A percentile compares a stretch with the other conserved stretches of the same genome.
These are phyloP conservation scores for Crotalus viridis DNA, from an alignment of 2,113 vertebrate species.

Conservation along the genomic window DNA sequence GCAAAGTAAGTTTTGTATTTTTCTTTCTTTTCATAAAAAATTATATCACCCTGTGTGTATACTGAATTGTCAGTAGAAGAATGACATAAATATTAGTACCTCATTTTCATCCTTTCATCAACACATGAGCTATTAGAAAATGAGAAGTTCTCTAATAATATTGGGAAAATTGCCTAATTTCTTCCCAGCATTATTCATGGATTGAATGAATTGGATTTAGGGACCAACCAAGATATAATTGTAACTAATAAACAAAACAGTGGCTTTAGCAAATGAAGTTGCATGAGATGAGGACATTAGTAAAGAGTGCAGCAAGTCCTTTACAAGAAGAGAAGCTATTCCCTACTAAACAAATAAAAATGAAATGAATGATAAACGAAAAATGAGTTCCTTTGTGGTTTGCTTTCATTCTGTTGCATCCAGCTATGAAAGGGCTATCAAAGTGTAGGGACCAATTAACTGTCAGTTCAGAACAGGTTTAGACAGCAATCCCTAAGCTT, in stretches of 20 bases:
- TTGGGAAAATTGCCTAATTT: neutral
- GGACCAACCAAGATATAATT: slow-evolving; percentile 5
- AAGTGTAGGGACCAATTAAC: slow-evolving; percentile 48
- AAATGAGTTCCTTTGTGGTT: slow-evolving; percentile 39
- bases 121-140: neutral
- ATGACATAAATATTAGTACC: neutral
- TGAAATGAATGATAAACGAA: slow-evolving; percentile 38
- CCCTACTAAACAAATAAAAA: slow-evolving; percentile 43
- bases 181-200: neutral
- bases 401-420: slow-evolving; percentile 44
- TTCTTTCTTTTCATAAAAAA: neutral
- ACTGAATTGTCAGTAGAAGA: neutral
- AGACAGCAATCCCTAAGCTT: slow-evolving; percentile 35
- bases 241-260: slow-evolving; percentile 10
- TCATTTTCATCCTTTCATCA: neutral
- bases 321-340: neutral
- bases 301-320: slow-evolving; percentile 31
- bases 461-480: slow-evolving; percentile 34
- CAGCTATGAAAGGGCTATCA: slow-evolving; percentile 50
- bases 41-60: neutral
- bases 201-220: slow-evolving; percentile 27
- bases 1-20: neutral
- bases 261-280: slow-evolving; percentile 36
- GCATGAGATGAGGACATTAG: slow-evolving; percentile 18
- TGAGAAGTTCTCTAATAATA: neutral